phyloP scores from a whole-genome alignment of 2,888 invertebrate species.

The Pediacus dermestoides region DNA sequence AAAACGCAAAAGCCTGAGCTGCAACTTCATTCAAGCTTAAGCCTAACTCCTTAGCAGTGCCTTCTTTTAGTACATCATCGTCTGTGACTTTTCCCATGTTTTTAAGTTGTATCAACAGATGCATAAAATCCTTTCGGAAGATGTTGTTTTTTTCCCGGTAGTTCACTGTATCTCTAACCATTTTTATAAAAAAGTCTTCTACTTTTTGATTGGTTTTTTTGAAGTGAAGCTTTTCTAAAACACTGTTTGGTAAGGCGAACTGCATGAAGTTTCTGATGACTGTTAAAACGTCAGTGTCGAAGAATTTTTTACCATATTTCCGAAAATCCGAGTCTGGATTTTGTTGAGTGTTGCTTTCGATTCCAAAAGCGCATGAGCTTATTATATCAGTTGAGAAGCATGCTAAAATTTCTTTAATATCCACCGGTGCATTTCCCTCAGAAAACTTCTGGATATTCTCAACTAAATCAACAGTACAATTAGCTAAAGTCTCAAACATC shows the following conservation, averaged over 20 bases:
- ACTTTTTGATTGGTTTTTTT: conserved; percentile 31
- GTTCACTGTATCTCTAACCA: conserved; percentile 48
- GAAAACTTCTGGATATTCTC: conserved; percentile 24
- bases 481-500: conserved; percentile 42
- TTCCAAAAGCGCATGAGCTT: conserved; percentile 57
- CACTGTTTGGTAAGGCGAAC: conserved; percentile 20
- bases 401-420: conserved; percentile 49
- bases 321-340: conserved; percentile 52
- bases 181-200: conserved; percentile 48
- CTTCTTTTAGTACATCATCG: conserved; percentile 36
- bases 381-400: conserved; percentile 59
- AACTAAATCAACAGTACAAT: conserved; percentile 35
- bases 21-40: conserved; percentile 18
- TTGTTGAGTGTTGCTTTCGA: conserved; percentile 56
- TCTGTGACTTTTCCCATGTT: conserved; percentile 41
- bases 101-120: conserved; percentile 52
- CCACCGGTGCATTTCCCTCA: conserved; percentile 26
- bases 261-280: conserved; percentile 10
- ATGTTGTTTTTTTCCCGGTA: conserved; percentile 51
- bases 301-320: conserved; percentile 27
- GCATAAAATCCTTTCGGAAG: conserved; percentile 54
- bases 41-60: conserved; percentile 7
- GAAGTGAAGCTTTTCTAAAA: conserved; percentile 25
- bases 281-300: conserved; percentile 25
- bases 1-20: conserved; percentile 29